Base-by-base conservation (phyloP, 2,888 invertebrate genomes). In the Amiota minor region DNA sequence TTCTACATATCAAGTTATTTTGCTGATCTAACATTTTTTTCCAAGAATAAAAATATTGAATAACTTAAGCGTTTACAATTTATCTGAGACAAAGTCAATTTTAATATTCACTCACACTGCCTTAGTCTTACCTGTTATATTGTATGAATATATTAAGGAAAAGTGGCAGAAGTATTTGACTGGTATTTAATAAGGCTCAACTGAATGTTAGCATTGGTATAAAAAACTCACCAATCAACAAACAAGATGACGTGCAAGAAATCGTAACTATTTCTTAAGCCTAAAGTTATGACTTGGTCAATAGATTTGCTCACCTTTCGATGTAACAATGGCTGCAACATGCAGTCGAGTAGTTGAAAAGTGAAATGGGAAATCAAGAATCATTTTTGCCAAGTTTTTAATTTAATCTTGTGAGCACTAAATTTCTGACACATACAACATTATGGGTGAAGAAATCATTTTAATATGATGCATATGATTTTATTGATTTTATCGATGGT, bases 271-370 rank as follows among this genome's bases (percentile, higher is more conserved):
- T 49, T 49, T 49, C 49, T 49, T 49, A 49, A 49, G 49, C 12
- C 49, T 49, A 49, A 9, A 49, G 49, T 49, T 49, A 49, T 49
- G 9, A 10, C 9, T 49, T 49, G 49, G 9, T 49, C 49, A 12
- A 49, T 12, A 49, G 49, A 49, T 49, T 49, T 49, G 49, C 9
- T 49, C 49, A 49, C 12, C 49, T 49, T 10, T 49, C 49, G 49
- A 10, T 12, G 9, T 49, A 49, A 49, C 12, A 49, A 49, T 49
- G 49, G 49, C 9, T 49, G 49, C 49, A 49, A 49, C 49, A 49
- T 49, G 49, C 49, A 49, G 49, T 49, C 49, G 49, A 49, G 49
- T 49, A 49, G 49, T 49, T 49, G 49, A 49, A 49, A 49, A 49
- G 49, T 49, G 12, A 49, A 49, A 49, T 49, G 49, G 49, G 49